These are phyloP conservation scores for Ceyx cyanopectus DNA, from an alignment of 2,113 vertebrate genomes.

Conservation along the genomic window DNA sequence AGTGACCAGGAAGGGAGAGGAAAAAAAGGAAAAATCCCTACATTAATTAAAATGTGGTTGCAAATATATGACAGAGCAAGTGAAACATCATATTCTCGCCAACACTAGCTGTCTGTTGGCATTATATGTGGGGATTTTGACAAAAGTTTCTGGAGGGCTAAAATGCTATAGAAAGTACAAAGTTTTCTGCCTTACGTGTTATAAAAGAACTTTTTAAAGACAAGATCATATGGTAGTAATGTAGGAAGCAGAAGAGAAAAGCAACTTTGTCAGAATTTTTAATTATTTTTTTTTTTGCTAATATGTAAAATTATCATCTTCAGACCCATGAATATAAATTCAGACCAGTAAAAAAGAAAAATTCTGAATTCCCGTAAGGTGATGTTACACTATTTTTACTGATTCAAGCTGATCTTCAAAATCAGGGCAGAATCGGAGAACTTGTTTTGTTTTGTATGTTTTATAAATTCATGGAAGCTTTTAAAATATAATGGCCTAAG, in stretches of 20 bases:
- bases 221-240: neutral
- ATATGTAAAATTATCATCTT: neutral
- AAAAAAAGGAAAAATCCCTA: neutral
- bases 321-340: neutral
- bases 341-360: neutral
- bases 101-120: neutral
- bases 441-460: neutral
- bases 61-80: neutral
- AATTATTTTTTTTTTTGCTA: neutral
- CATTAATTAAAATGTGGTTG: neutral
- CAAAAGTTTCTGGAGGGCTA: neutral
- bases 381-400: neutral
- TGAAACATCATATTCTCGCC: neutral
- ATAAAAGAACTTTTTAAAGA: neutral
- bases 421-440: neutral
- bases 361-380: neutral
- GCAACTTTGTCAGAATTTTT: neutral
- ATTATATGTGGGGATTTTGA: fast-evolving
- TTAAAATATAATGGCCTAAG: neutral
- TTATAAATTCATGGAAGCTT: neutral
- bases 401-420: neutral
- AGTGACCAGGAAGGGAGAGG: neutral
- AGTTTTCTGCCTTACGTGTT: neutral
- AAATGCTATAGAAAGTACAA: neutral
- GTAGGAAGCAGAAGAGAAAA: neutral